Base-by-base conservation (phyloP, 2,888 invertebrate species). In the Agrilus biguttatus region DNA sequence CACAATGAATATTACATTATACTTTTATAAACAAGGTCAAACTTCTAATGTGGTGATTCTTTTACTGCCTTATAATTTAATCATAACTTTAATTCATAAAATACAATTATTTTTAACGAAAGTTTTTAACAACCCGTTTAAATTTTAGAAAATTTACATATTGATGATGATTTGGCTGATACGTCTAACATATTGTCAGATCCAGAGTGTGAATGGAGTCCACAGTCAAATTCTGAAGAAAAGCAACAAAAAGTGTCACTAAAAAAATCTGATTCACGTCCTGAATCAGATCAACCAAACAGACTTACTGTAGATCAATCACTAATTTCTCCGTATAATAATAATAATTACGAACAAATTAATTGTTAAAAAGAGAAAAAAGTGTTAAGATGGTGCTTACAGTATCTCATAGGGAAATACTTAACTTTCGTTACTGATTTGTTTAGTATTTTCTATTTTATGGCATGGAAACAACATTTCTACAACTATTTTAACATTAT, bases 131-230 rank as follows among this genome's bases (percentile, higher is more conserved):
- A 36, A 44, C 13, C 21, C 10, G 10, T 28, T 42, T 41, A 33
- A 32, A 28, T 28, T 28, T 28, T 28, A 28, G 28, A 28, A 43
- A 46, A 43, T 40, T 17, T 45, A 32, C 14, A 39, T 34, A 21
- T 41, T 14, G 48, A 47, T 33, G 45, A 49, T 10, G 28, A 28
- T 8, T 28, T 10, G 2, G 28, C 67, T 44, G 66, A 66, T 41
- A 56, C 60, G 21, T 58, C 63, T 23, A 75, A 72, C 49, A 69
- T 80, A 48, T 79, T 80, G 62, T 81, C 80, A 1, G 80, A 81
- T 56, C 78, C 81, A 0, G 81, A 81, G 62, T 80, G 80, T 54
- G 81, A 81, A 53, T 81, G 80, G 80, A 68, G 64, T 36, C 58
- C 56, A 7, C 54, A 58, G 5, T 55, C 54, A 36, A 59, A 57